Conservation (phyloP, 2,797 vertebrate genomes). For the Rhinella marina region DNA sequence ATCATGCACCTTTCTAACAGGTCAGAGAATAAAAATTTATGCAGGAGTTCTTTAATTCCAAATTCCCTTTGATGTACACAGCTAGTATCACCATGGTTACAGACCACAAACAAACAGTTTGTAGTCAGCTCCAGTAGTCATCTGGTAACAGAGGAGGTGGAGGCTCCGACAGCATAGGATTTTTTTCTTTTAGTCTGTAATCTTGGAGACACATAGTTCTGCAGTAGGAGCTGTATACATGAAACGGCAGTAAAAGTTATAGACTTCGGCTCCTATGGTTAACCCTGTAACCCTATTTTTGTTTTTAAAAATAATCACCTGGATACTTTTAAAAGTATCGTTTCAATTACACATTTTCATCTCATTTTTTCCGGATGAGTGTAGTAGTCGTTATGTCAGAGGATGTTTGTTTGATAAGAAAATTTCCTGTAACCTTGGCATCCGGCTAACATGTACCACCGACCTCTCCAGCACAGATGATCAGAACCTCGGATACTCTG, state of each 20-base stretch:
- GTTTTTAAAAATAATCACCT: too few species aligned
- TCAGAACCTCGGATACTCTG: background rate
- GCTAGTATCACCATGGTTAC: background rate
- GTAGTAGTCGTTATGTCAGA: background rate
- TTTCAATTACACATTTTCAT: too few species aligned
- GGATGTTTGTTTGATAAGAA: conserved; percentile 30
- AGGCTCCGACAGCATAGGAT: background rate
- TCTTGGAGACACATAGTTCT: background rate
- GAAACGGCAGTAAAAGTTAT: background rate
- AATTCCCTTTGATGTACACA: too few species aligned
- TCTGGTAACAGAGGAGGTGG: too few species aligned
- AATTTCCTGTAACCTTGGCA: conserved; percentile 11
- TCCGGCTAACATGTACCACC: background rate
- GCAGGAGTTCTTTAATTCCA: too few species aligned
- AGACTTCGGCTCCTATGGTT: too few species aligned
- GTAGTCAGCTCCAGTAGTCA: background rate
- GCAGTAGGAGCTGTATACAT: background rate
- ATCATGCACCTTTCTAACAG: too few species aligned
- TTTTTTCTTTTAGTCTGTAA: background rate
- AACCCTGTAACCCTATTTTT: too few species aligned
- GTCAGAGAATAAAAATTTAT: too few species aligned
- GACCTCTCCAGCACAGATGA: conserved; percentile 7
- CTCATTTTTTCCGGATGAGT: background rate
- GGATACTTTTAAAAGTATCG: too few species aligned
- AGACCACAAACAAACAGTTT: background rate